Evolutionary conservation across 2,113 vertebrate genomes (phyloP), one percentile per base, ranked within the genome.

Genomic region (Sturnira hondurensis): DNA sequence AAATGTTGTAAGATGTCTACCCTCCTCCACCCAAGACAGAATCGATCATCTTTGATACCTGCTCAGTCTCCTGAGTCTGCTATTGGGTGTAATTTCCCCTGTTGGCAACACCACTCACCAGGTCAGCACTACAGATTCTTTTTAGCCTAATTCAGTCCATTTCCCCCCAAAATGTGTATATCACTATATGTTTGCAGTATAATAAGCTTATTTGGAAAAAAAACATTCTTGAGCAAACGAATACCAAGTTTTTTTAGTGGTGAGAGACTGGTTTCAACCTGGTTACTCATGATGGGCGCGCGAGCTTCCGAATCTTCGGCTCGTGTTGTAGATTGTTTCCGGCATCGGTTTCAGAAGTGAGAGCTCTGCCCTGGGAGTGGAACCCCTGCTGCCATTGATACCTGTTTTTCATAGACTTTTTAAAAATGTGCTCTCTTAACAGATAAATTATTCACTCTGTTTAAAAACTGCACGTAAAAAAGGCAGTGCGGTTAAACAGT

Each of bases 61-160:
- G 95, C 96, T 97, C 96, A 97, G 91, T 95, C 96, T 97, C 95
- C 97, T 97, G 97, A 97, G 67, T 95, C 96, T 96, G 93, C 97
- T 97, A 73, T 96, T 97, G 96, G 97, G 86, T 94, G 90, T 97
- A 96, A 96, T 94, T 76, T 93, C 97, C 97, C 47, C 94, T 97
- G 93, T 96, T 97, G 96, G 94, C 95, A 93, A 78, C 96, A 86
- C 47, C 93, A 83, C 52, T 84, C 90, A 87, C 92, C 96, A 97
- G 96, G 97, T 97, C 97, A 98, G 97, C 96, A 82, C 92, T 97
- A 96, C 95, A 94, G 96, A 96, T 97, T 97, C 74, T 96, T 93
- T 88, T 94, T 89, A 97, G 96, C 95, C 73, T 96, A 94, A 96
- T 95, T 95, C 86, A 96, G 95, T 86, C 96, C 97, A 92, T 81